phyloP scores from a whole-genome alignment of 2,113 vertebrate genomes.

The Tychaedon coryphoeus region DNA sequence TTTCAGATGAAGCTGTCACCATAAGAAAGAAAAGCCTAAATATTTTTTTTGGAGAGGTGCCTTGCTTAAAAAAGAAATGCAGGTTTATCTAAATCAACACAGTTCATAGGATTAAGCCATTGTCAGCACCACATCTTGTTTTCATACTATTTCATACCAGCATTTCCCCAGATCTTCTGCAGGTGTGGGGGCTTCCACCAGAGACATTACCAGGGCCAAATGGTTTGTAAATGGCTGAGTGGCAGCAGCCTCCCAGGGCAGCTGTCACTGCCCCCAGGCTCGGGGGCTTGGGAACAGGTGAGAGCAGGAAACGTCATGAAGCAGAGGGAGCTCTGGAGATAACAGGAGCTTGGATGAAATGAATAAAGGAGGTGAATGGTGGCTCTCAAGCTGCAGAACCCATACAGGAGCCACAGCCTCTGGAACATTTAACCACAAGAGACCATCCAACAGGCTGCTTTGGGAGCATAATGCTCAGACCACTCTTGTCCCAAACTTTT shows the following conservation, averaged over 20 bases:
- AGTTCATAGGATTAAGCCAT: not conserved
- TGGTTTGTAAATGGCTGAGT: not conserved
- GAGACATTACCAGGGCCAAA: not conserved
- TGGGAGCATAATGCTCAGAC: not conserved
- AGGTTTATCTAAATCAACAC: not conserved
- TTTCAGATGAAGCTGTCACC: not conserved
- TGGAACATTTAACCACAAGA: rapidly evolving
- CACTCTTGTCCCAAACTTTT: not conserved
- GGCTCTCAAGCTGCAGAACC: not conserved
- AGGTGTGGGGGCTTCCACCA: not conserved
- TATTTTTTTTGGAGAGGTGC: not conserved
- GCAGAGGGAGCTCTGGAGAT: not conserved
- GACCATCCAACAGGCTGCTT: not conserved
- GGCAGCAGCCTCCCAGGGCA: not conserved
- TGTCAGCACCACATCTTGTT: not conserved
- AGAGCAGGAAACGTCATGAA: not conserved
- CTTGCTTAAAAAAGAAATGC: not conserved
- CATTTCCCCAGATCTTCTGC: not conserved
- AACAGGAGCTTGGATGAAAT: not conserved
- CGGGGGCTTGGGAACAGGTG: rapidly evolving
- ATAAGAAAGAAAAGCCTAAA: not conserved
- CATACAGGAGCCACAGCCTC: rapidly evolving
- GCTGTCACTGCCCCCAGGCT: not conserved
- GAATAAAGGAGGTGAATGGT: not conserved
- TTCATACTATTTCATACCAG: not conserved